Evolutionary conservation across 2,113 vertebrate genomes (phyloP).

Genomic region (Nyctibius bracteatus): DNA sequence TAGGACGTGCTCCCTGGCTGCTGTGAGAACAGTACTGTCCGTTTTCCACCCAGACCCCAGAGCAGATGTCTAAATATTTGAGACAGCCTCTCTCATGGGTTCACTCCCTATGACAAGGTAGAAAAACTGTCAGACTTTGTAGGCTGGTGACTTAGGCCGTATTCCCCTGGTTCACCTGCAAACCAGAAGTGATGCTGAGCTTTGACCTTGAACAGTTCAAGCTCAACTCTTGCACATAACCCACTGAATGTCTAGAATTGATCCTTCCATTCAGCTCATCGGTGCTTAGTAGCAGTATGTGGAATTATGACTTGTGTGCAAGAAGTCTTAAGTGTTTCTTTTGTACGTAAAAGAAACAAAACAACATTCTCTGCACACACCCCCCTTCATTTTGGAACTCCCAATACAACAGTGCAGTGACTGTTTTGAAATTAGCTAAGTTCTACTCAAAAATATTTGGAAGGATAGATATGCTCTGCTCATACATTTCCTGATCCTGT

Average conservation of each 20-base stretch:
- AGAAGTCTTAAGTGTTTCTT: not conserved
- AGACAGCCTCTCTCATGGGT: not conserved
- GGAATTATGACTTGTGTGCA: not conserved
- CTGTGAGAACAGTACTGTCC: not conserved
- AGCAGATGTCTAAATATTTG: not conserved
- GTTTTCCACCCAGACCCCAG: not conserved
- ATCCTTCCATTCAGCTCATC: not conserved
- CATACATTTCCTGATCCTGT: not conserved
- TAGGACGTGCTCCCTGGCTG: rapidly evolving
- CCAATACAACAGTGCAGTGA: not conserved
- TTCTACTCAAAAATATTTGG: not conserved
- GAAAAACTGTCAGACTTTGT: not conserved
- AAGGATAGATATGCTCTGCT: not conserved
- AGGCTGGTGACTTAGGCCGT: not conserved
- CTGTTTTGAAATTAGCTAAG: not conserved
- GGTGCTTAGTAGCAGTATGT: not conserved
- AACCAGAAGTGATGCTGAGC: not conserved
- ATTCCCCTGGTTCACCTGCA: not conserved
- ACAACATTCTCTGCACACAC: not conserved
- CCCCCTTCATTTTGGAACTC: not conserved
- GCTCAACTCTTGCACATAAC: not conserved
- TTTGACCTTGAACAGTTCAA: not conserved
- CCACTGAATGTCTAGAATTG: not conserved
- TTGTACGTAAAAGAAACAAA: not conserved
- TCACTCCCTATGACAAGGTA: not conserved